These are phyloP conservation scores for Myiagra hebetior DNA, from an alignment of 2,113 vertebrate genomes.

Conservation along the genomic window DNA sequence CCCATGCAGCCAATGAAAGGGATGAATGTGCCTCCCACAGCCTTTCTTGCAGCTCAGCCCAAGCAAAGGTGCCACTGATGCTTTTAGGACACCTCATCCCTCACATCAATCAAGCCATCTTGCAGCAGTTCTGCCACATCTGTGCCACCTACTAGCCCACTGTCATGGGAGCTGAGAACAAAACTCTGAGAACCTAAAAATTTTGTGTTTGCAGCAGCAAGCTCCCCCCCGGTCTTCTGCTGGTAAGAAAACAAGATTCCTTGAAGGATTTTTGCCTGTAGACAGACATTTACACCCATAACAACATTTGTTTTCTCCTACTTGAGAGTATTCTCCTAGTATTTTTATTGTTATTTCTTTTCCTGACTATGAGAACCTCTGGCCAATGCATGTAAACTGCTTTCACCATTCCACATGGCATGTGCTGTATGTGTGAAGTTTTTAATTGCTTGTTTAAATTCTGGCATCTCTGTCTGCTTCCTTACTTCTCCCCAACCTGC, in stretches of 20 bases:
- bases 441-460: background rate
- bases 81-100: background rate
- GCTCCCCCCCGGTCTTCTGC: background rate
- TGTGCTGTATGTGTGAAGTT: too few species aligned
- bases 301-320: background rate
- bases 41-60: background rate
- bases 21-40: background rate
- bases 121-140: background rate
- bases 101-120: background rate
- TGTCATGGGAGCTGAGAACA: accelerated
- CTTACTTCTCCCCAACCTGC: background rate
- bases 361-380: background rate
- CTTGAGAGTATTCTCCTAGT: background rate
- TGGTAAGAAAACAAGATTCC: background rate
- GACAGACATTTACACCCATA: background rate
- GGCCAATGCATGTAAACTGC: background rate
- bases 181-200: background rate
- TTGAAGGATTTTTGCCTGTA: background rate
- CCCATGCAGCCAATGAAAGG: accelerated
- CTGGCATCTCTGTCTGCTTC: background rate
- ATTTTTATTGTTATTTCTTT: background rate
- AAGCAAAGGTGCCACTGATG: background rate
- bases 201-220: background rate
- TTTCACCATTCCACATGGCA: background rate
- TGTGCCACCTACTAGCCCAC: accelerated